phyloP scores from a whole-genome alignment of 2,113 vertebrate species.

The Mustelus asterias region DNA sequence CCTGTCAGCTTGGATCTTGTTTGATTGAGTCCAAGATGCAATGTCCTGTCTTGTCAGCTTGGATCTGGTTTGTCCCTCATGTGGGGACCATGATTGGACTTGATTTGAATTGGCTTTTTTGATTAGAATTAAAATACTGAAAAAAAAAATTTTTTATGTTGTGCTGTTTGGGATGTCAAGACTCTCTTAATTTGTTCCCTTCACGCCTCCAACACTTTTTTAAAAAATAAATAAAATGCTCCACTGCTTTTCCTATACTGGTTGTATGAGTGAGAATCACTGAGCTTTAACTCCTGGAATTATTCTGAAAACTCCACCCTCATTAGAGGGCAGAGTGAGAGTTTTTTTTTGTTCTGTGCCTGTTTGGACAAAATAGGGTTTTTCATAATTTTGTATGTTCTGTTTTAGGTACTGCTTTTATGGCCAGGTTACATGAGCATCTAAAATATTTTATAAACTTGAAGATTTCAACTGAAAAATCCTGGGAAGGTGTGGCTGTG shows the following conservation, averaged over 20 bases:
- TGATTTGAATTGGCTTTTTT: no score
- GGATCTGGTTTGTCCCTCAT: no score
- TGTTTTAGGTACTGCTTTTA: conserved; percentile 86
- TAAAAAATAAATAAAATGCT: not conserved
- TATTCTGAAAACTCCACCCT: not conserved
- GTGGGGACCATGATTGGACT: no score
- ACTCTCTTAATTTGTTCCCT: not conserved
- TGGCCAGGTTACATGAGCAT: conserved; percentile 91
- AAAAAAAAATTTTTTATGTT: not conserved
- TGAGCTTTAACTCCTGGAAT: not conserved
- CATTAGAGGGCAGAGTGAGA: not conserved
- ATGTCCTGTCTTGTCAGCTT: no score
- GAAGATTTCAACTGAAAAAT: conserved; percentile 88
- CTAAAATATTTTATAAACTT: conserved; percentile 95
- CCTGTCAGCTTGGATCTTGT: no score
- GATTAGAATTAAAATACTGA: no score
- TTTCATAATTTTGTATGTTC: conserved; percentile 39
- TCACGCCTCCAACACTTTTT: not conserved
- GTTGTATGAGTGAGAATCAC: not conserved
- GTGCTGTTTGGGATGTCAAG: not conserved
- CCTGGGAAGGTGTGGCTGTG: conserved; percentile 85
- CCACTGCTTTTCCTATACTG: not conserved
- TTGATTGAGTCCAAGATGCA: no score
- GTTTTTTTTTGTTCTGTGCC: not conserved
- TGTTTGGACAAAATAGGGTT: not conserved